Percentiles rank a stretch among this genome's conserved stretches.
Evolutionary conservation across 2,113 vertebrate genomes (phyloP).

Genomic region (Nerophis ophidion): DNA sequence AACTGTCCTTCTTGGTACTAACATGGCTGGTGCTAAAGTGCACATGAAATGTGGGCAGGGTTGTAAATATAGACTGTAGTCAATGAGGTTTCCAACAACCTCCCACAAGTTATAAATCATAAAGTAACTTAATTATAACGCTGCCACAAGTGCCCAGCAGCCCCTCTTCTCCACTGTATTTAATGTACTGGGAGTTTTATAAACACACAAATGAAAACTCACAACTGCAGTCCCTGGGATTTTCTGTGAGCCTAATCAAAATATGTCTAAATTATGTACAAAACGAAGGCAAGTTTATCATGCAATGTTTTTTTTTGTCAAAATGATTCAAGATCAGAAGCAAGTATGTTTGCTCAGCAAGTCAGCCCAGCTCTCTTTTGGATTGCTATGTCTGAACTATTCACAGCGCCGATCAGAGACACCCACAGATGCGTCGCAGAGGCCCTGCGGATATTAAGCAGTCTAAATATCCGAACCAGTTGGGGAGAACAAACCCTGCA

Average conservation of each 20-base stretch:
- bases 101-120: not conserved
- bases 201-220: not conserved
- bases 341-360: not conserved
- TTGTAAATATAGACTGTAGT: not conserved
- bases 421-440: not conserved
- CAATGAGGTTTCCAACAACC: not conserved
- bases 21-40: not conserved
- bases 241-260: not conserved
- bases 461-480: not conserved
- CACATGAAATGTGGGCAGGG: not conserved
- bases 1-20: too few species aligned
- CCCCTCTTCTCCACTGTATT: too few species aligned
- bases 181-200: not conserved
- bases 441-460: slow-evolving; percentile 1
- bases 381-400: not conserved
- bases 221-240: not conserved
- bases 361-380: not conserved
- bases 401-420: not conserved
- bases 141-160: not conserved
- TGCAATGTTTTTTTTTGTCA: not conserved
- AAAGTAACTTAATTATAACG: not conserved
- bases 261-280: not conserved
- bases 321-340: not conserved
- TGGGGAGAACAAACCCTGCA: not conserved
- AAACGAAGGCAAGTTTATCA: not conserved